Conservation (phyloP, 2,888 invertebrate species). For the Chorisops tibialis region DNA sequence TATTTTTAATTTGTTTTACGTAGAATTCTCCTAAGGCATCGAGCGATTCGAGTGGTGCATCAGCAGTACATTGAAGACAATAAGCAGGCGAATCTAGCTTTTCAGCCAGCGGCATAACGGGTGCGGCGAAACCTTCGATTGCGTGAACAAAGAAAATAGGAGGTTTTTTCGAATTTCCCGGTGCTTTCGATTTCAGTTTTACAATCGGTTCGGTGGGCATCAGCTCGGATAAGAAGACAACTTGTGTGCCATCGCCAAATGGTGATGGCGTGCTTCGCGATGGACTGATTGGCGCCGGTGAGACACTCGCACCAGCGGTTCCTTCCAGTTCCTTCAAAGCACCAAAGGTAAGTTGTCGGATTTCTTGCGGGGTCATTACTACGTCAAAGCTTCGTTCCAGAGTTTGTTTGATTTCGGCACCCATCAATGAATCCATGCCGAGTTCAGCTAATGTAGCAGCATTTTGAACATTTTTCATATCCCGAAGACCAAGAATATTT, state of each 20-base stretch:
- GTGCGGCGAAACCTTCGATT: conserved; percentile 80
- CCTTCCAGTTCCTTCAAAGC: conserved; percentile 59
- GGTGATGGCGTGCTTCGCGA: conserved; percentile 39
- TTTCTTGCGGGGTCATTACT: conserved; percentile 86
- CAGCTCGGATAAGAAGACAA: conserved; percentile 61
- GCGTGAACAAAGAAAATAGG: conserved; percentile 75
- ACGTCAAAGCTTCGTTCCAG: conserved; percentile 90
- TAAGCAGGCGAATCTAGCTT: conserved; percentile 73
- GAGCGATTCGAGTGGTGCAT: conserved; percentile 71
- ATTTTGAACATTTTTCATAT: conserved; percentile 72
- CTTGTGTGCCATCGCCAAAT: conserved; percentile 55
- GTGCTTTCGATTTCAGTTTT: conserved; percentile 60
- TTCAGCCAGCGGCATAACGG: conserved; percentile 68
- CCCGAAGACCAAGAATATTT: conserved; percentile 88
- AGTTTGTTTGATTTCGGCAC: conserved; percentile 96
- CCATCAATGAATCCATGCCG: conserved; percentile 98
- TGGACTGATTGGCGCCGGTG: conserved; percentile 37
- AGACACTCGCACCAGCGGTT: conserved; percentile 35
- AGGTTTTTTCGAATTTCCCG: conserved; percentile 45
- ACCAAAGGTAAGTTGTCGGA: conserved; percentile 77
- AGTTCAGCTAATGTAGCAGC: conserved; percentile 84
- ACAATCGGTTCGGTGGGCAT: conserved; percentile 73
- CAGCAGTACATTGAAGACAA: conserved; percentile 84
- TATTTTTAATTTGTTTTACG: conserved; percentile 66
- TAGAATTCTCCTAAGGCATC: conserved; percentile 70